Evolutionary conservation across 1,140 invertebrate species (phyloP).

Genomic region (Monomorium pharaonis): DNA sequence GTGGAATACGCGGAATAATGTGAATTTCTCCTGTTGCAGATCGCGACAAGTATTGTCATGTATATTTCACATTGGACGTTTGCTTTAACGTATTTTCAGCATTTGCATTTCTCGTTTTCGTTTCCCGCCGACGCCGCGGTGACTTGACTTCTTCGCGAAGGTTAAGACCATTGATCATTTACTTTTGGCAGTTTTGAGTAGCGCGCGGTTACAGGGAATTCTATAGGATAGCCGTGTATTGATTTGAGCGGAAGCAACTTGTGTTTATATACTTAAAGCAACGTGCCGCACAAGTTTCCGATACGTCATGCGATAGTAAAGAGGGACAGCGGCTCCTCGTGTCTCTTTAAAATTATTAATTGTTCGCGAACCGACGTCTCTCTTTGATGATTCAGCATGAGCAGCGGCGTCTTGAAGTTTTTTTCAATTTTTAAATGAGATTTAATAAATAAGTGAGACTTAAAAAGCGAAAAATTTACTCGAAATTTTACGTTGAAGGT

Average conservation of each 20-base stretch:
- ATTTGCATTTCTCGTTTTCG: conserved; percentile 34
- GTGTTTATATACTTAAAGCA: conserved; percentile 31
- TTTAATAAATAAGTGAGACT: neutral
- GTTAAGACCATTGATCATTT: conserved; percentile 28
- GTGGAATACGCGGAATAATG: conserved; percentile 41
- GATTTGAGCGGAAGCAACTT: conserved; percentile 27
- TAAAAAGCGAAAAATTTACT: neutral
- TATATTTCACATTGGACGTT: conserved; percentile 29
- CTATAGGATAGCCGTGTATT: neutral
- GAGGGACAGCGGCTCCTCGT: neutral
- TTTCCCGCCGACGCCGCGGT: neutral
- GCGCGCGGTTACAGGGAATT: conserved; percentile 12
- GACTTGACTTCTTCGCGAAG: neutral
- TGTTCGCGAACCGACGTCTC: neutral
- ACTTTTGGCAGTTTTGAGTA: conserved; percentile 34
- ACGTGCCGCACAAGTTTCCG: neutral
- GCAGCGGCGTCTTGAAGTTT: neutral
- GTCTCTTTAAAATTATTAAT: neutral
- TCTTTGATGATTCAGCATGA: neutral
- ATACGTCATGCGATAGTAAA: neutral
- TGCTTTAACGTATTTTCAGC: conserved; percentile 19
- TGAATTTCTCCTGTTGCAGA: conserved; percentile 9
- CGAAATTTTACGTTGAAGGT: neutral
- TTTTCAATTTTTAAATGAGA: no score
- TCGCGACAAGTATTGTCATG: conserved; percentile 49